Conservation (phyloP, 2,888 invertebrate genomes). For the Sicus ferrugineus region DNA sequence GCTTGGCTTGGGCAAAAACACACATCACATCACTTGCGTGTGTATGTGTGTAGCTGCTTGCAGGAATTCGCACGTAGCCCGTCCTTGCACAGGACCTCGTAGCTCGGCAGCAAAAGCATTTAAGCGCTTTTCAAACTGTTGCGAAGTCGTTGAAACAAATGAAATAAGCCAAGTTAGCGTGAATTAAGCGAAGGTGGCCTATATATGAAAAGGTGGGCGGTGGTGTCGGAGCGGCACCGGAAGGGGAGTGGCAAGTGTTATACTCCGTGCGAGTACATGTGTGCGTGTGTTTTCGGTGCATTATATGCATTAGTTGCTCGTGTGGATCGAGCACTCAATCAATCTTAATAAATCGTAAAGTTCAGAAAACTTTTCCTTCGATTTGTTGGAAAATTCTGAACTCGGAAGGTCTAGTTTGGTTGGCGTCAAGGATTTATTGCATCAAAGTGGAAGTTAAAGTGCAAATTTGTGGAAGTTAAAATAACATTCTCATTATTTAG, state of each 20-base stretch:
- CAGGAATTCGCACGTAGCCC: not conserved
- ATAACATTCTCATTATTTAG: not conserved
- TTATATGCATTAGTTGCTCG: too few relatives aligned
- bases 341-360: slow-evolving; percentile 1
- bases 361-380: slow-evolving; percentile 7
- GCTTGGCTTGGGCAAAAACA: not conserved
- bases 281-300: not conserved
- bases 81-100: not conserved
- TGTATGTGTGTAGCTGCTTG: not conserved
- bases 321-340: slow-evolving; percentile 1
- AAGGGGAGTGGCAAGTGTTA: not conserved
- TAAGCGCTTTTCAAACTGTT: slow-evolving; percentile 30
- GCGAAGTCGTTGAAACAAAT: slow-evolving; percentile 31
- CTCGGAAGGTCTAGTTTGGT: too few relatives aligned
- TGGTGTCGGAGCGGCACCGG: not conserved
- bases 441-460: too few relatives aligned
- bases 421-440: too few relatives aligned
- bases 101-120: slow-evolving; percentile 15
- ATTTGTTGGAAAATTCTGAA: not conserved
- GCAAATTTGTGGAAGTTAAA: not conserved
- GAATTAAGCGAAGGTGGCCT: slow-evolving; percentile 24
- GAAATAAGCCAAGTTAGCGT: slow-evolving; percentile 30
- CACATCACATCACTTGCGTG: not conserved
- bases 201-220: not conserved
- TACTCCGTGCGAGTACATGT: not conserved